These are phyloP conservation scores for Zophobas atratus DNA, from an alignment of 1,140 invertebrate species.

Conservation along the genomic window DNA sequence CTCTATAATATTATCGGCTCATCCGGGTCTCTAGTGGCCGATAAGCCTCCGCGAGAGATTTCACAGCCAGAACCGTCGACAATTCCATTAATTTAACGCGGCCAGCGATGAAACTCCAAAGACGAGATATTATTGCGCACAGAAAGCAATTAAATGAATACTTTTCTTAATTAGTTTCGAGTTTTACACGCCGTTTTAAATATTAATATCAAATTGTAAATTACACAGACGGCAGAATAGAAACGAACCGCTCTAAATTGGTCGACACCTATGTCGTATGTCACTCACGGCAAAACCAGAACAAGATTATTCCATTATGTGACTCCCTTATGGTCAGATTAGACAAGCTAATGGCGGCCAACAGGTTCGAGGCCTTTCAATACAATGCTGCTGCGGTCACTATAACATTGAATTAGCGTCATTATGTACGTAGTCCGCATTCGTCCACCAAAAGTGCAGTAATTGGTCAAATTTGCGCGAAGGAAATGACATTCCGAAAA, in stretches of 20 bases:
- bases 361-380: constrained; percentile 20
- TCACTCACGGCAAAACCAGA: constrained; percentile 10
- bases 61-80: constrained; percentile 59
- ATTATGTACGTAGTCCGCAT: neutral
- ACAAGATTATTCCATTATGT: constrained; percentile 45
- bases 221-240: constrained; percentile 7
- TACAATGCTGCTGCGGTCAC: neutral
- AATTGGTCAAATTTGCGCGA: constrained; percentile 15
- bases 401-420: neutral
- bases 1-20: constrained; percentile 57
- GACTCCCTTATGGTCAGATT: constrained; percentile 19
- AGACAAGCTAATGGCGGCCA: constrained; percentile 17
- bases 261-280: constrained; percentile 8
- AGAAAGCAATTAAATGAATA: constrained; percentile 62
- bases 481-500: constrained; percentile 3
- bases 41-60: constrained; percentile 62
- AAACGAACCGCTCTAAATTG: neutral
- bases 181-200: constrained; percentile 62
- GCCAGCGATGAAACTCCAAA: constrained; percentile 55
- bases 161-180: constrained; percentile 63
- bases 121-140: constrained; percentile 58
- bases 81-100: constrained; percentile 63
- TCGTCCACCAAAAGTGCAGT: constrained; percentile 6
- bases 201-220: constrained; percentile 59
- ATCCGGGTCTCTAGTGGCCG: constrained; percentile 59